phyloP scores from a whole-genome alignment of 2,113 vertebrate genomes.

The Amazona vittata region DNA sequence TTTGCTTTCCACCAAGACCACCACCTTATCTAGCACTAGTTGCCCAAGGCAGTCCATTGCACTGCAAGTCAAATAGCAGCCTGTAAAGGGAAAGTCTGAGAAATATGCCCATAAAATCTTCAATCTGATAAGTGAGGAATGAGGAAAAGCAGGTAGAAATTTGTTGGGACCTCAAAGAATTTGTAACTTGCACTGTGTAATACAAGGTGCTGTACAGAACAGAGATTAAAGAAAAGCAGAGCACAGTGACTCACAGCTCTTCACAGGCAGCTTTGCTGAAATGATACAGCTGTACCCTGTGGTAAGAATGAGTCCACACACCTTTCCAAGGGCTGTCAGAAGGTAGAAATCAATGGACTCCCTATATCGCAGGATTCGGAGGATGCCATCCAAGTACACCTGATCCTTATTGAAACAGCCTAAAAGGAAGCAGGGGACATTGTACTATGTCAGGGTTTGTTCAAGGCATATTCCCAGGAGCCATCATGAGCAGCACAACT shows the following conservation, averaged over 20 bases:
- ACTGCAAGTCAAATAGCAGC: not conserved
- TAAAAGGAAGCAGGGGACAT: constrained; percentile 49
- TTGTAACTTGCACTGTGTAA: not conserved
- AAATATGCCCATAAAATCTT: not conserved
- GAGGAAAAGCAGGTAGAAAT: not conserved
- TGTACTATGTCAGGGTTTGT: not conserved
- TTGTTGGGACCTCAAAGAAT: not conserved
- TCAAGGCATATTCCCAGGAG: not conserved
- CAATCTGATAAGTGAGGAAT: not conserved
- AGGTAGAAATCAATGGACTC: constrained; percentile 90
- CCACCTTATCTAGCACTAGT: not conserved
- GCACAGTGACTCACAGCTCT: not conserved
- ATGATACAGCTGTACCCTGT: not conserved
- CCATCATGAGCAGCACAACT: not conserved
- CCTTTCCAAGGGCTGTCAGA: constrained; percentile 93
- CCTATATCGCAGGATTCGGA: constrained; percentile 88
- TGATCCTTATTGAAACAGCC: constrained; percentile 98
- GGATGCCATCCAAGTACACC: constrained; percentile 91
- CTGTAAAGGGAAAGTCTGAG: not conserved
- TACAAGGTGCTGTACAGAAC: not conserved
- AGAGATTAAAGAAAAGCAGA: not conserved
- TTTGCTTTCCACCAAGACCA: not conserved
- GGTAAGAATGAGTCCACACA: constrained; percentile 42
- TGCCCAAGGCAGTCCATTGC: not conserved
- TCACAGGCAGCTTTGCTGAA: not conserved